A percentile compares a stretch with the other conserved stretches of the same genome.
These are phyloP conservation scores for Aelia acuminata DNA, from an alignment of 2,888 invertebrate species.

Conservation along the genomic window DNA sequence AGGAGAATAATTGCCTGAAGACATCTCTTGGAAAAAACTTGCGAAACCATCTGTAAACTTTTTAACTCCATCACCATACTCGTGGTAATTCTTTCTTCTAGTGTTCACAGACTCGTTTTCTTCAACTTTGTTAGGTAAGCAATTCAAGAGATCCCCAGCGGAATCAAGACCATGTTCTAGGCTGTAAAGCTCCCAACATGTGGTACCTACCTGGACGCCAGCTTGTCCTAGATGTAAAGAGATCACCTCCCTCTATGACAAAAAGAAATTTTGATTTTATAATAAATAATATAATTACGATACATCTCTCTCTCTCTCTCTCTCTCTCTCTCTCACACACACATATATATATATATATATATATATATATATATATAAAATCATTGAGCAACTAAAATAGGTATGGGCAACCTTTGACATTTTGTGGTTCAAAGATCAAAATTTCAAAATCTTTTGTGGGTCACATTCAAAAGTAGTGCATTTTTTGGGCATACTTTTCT, in stretches of 20 bases:
- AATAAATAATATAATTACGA: too few species aligned
- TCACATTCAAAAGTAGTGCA: too few species aligned
- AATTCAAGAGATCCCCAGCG: constrained; percentile 77
- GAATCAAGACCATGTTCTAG: constrained; percentile 63
- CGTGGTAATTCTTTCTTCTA: constrained; percentile 71
- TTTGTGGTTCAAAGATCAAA: too few species aligned
- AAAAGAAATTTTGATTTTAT: neutral
- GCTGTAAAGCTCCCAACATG: constrained; percentile 64
- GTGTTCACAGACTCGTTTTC: constrained; percentile 81
- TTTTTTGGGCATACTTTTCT: too few species aligned
- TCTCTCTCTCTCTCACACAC: too few species aligned
- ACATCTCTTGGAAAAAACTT: constrained; percentile 64
- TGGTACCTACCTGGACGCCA: constrained; percentile 63
- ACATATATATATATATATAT: too few species aligned
- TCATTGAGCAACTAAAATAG: too few species aligned
- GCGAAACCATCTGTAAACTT: constrained; percentile 60
- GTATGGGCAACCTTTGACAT: too few species aligned
- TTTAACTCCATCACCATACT: constrained; percentile 46
- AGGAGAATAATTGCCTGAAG: constrained; percentile 79
- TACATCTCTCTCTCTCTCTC: too few species aligned
- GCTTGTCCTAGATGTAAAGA: constrained; percentile 64
- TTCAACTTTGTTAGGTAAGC: constrained; percentile 84
- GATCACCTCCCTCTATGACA: constrained; percentile 63
- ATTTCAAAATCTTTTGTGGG: too few species aligned
- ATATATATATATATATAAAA: too few species aligned